Conservation (phyloP, 37 sponge, comb jelly and placozoan genomes). For the Halichondria panicea region DNA sequence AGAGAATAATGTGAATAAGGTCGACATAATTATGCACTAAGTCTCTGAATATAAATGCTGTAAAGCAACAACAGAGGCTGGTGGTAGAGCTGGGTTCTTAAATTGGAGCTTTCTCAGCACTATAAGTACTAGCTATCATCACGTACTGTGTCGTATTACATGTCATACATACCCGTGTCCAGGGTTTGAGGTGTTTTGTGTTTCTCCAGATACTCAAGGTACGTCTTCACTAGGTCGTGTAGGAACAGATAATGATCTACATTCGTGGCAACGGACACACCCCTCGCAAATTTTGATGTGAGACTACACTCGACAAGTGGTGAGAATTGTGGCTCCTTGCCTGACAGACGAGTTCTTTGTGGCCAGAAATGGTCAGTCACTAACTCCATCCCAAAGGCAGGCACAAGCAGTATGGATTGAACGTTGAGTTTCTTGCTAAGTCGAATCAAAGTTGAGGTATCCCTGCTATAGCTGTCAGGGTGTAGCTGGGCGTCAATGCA, state of each 20-base stretch:
- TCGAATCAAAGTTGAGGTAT: conserved; percentile 21
- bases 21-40: no score
- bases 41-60: no score
- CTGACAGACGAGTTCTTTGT: not conserved
- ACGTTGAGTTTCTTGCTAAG: conserved; percentile 38
- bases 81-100: no score
- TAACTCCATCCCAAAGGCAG: conserved; percentile 59
- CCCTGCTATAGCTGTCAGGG: conserved; percentile 2
- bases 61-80: no score
- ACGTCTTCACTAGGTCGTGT: conserved; percentile 78
- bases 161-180: no score
- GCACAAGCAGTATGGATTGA: conserved; percentile 62
- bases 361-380: conserved; percentile 89
- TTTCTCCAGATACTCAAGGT: conserved; percentile 73
- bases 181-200: conserved; percentile 40
- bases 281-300: conserved; percentile 52
- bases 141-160: no score
- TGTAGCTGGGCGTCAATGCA: conserved; percentile 64
- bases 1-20: no score
- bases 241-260: conserved; percentile 93
- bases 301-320: conserved; percentile 79
- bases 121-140: no score
- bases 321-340: not conserved
- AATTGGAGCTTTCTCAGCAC: no score
- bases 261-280: conserved; percentile 84